Percentiles rank a stretch among this genome's conserved stretches.
phyloP scores from a whole-genome alignment of 2,888 invertebrate species.

The Subacronicta megacephala region DNA sequence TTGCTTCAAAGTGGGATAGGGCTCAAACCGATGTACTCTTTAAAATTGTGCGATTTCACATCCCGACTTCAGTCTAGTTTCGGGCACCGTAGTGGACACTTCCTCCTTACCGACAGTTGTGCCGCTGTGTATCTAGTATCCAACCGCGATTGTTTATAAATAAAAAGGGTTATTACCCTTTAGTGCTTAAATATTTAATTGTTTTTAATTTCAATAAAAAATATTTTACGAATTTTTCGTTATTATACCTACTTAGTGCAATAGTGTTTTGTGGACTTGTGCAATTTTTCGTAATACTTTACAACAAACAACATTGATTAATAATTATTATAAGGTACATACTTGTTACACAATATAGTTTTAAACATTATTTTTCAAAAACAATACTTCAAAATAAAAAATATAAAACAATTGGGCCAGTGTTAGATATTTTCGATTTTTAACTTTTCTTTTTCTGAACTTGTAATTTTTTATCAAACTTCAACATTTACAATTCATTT shows the following conservation, averaged over 20 bases:
- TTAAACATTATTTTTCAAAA: not conserved
- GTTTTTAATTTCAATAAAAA: constrained; percentile 24
- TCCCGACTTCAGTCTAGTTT: constrained; percentile 87
- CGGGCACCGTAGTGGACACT: constrained; percentile 79
- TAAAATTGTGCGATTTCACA: constrained; percentile 81
- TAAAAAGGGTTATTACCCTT: constrained; percentile 73
- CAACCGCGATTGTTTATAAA: constrained; percentile 77
- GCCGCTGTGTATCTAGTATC: constrained; percentile 46
- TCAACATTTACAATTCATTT: constrained; percentile 1
- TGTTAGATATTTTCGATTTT: too few relatives aligned
- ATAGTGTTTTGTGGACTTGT: constrained; percentile 43
- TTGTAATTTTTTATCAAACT: not conserved
- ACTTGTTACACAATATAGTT: too few relatives aligned
- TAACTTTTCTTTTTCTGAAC: too few relatives aligned
- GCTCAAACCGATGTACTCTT: constrained; percentile 83
- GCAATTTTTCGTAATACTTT: constrained; percentile 20
- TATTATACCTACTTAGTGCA: constrained; percentile 14
- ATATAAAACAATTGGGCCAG: not conserved
- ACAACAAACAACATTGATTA: constrained; percentile 12
- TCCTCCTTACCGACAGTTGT: constrained; percentile 59
- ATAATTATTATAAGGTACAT: constrained; percentile 28
- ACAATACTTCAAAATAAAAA: not conserved
- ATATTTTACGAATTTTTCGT: constrained; percentile 17
- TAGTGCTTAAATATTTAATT: constrained; percentile 28
- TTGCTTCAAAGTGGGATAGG: constrained; percentile 75